Conservation (phyloP, 2,888 invertebrate genomes). For the Ectobius pallidus region DNA sequence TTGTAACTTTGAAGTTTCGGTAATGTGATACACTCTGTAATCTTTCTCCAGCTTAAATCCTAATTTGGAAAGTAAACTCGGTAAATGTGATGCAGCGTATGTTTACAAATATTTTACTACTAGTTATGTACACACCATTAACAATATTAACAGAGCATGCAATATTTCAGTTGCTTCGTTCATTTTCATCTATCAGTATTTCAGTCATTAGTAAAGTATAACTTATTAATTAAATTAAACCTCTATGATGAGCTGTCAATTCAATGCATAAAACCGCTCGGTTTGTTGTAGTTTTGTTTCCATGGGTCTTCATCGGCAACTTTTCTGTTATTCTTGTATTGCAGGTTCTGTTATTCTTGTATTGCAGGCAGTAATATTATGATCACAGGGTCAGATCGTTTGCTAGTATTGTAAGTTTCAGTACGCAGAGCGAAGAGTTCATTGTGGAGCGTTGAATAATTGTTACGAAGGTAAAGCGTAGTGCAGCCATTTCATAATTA, state of each 20-base stretch:
- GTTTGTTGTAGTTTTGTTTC: no score
- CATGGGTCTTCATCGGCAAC: not conserved
- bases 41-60: constrained; percentile 4
- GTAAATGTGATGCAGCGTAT: not conserved
- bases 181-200: not conserved
- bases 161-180: not conserved
- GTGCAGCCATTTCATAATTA: no score
- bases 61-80: not conserved
- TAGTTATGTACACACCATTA: not conserved
- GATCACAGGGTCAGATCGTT: no score
- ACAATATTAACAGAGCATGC: not conserved
- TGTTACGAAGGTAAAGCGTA: no score
- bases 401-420: no score
- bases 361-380: no score
- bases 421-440: no score
- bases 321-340: not conserved
- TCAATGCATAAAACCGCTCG: no score
- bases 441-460: no score
- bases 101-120: not conserved
- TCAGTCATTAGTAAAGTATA: not conserved
- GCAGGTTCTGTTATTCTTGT: no score
- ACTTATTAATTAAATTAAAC: not conserved
- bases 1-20: not conserved
- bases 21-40: not conserved
- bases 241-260: not conserved